phyloP scores from a whole-genome alignment of 2,888 invertebrate genomes.

The Pomacea canaliculata region DNA sequence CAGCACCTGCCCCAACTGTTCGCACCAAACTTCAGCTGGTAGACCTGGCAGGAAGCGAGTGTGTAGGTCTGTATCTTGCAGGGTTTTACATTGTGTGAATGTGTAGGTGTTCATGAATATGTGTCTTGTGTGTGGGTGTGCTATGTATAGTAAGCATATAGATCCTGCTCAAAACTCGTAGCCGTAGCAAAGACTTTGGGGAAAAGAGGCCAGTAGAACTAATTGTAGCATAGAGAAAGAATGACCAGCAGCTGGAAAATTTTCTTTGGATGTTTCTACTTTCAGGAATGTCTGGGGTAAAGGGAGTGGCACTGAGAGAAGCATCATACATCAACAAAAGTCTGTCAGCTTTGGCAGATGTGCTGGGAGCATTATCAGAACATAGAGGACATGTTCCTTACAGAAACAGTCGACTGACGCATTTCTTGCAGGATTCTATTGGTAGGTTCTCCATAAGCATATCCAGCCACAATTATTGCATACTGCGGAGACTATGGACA shows the following conservation, averaged over 20 bases:
- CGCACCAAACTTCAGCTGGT: slow-evolving; percentile 63
- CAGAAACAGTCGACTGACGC: slow-evolving; percentile 62
- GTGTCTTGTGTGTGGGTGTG: neutral
- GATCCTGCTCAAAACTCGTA: too few species aligned
- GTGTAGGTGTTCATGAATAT: neutral
- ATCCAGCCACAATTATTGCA: too few species aligned
- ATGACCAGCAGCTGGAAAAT: too few species aligned
- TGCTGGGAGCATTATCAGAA: slow-evolving; percentile 62
- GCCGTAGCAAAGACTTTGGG: too few species aligned
- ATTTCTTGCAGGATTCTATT: slow-evolving; percentile 64
- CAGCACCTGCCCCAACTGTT: slow-evolving; percentile 43
- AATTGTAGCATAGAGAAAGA: too few species aligned
- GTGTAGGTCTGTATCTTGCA: slow-evolving; percentile 55
- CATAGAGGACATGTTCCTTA: slow-evolving; percentile 63
- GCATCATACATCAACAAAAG: slow-evolving; percentile 64
- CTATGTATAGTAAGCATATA: too few species aligned
- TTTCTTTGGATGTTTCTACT: too few species aligned
- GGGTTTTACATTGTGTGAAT: neutral
- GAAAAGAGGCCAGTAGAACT: too few species aligned
- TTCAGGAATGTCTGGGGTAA: slow-evolving; percentile 64
- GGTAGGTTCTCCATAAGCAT: slow-evolving; percentile 39
- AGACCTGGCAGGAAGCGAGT: slow-evolving; percentile 66
- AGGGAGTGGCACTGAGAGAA: slow-evolving; percentile 60
- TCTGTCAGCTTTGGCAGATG: slow-evolving; percentile 63
- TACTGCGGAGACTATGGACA: too few species aligned